Evolutionary conservation across 1,140 invertebrate genomes (phyloP).

Genomic region (Macrobrachium rosenbergii): DNA sequence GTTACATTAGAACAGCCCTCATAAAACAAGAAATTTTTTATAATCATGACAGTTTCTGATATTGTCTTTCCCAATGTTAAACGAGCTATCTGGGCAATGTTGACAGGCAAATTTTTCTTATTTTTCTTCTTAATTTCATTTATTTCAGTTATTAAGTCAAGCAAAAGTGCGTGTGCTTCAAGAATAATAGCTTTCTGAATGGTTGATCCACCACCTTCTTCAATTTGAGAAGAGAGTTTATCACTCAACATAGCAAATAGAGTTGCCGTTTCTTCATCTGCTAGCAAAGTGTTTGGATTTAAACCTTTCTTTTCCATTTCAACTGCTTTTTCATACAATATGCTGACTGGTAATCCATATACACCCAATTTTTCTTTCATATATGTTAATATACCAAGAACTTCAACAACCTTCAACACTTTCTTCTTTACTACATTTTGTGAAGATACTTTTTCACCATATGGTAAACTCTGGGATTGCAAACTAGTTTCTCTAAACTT

Average conservation of each 20-base stretch:
- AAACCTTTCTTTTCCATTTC: slow-evolving; percentile 14
- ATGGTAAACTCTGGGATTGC: neutral
- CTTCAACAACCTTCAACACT: neutral
- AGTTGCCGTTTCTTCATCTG: neutral
- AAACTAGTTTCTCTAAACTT: too few relatives aligned
- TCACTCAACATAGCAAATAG: neutral
- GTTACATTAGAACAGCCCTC: neutral
- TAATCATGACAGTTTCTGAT: neutral
- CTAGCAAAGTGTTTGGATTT: neutral
- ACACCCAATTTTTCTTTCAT: slow-evolving; percentile 36
- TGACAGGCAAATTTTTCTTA: neutral
- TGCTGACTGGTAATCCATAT: slow-evolving; percentile 3
- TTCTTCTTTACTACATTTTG: neutral
- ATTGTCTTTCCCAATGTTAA: neutral
- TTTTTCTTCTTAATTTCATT: neutral
- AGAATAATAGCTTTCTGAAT: slow-evolving; percentile 16
- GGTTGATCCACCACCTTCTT: neutral
- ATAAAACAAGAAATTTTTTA: neutral
- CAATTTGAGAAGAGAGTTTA: neutral
- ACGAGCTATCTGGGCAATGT: neutral
- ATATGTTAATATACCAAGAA: slow-evolving; percentile 22
- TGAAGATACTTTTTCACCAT: neutral
- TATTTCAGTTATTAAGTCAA: neutral
- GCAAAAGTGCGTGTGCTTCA: slow-evolving; percentile 6
- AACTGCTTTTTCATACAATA: slow-evolving; percentile 25